Percentiles rank a stretch among this genome's conserved stretches.
Evolutionary conservation across 2,113 vertebrate species (phyloP).

Genomic region (Salvelinus fontinalis): DNA sequence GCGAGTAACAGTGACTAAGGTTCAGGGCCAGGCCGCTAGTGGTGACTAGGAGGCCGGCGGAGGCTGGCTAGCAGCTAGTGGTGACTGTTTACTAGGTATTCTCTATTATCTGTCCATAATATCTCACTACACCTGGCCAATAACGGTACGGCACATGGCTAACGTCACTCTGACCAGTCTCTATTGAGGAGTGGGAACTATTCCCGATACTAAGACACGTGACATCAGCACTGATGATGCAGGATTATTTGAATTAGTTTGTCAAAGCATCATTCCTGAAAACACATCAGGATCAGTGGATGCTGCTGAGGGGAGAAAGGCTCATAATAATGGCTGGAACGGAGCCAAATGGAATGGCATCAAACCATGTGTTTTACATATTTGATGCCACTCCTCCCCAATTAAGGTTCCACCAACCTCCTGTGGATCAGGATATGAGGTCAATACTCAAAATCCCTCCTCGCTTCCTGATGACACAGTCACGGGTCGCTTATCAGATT

Average conservation of each 20-base stretch:
- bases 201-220: background rate
- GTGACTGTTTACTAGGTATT: background rate
- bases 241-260: constrained; percentile 1
- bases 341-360: no score
- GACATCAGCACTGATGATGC: background rate
- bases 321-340: no score
- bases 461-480: background rate
- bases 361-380: no score
- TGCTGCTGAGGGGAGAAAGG: no score
- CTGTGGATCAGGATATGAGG: background rate
- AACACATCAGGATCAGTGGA: background rate
- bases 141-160: background rate
- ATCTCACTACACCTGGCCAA: no score
- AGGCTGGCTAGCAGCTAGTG: no score
- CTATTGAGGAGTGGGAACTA: background rate
- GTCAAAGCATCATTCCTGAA: background rate
- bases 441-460: background rate
- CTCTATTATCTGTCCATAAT: background rate
- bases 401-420: no score
- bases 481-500: constrained; percentile 1
- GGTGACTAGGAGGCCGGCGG: no score
- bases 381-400: no score
- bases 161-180: background rate
- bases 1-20: no score
- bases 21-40: no score